A percentile compares a stretch with the other conserved stretches of the same genome.
phyloP scores from a whole-genome alignment of 2,888 invertebrate species.

The Pycnomerus fuliginosus region DNA sequence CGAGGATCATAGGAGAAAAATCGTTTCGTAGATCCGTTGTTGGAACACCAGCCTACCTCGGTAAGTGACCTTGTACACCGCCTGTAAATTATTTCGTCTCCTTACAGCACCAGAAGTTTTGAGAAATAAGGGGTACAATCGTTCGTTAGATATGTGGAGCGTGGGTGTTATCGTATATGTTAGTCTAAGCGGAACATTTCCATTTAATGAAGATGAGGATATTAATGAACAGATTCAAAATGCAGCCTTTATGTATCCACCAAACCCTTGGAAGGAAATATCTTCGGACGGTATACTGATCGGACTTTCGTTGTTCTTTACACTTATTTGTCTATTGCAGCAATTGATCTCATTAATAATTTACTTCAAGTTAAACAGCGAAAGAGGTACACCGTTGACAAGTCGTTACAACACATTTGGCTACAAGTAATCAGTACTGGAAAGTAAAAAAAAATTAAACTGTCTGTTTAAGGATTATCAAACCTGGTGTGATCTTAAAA shows the following conservation, averaged over 20 bases:
- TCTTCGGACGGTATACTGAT: conserved; percentile 74
- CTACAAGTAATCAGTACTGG: conserved; percentile 68
- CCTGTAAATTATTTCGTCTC: too few species aligned
- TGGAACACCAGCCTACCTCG: conserved; percentile 97
- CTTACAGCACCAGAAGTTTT: conserved; percentile 92
- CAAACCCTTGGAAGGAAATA: conserved; percentile 96
- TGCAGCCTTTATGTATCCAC: conserved; percentile 99
- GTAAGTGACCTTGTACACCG: too few species aligned
- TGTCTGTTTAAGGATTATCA: conserved; percentile 68
- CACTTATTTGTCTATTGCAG: conserved; percentile 57
- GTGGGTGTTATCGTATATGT: conserved; percentile 99
- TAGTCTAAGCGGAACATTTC: conserved; percentile 96
- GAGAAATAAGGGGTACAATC: conserved; percentile 97
- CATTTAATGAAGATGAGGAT: conserved; percentile 99
- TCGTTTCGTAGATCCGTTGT: conserved; percentile 97
- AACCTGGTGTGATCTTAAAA: conserved; percentile 92
- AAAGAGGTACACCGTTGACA: conserved; percentile 94
- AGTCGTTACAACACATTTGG: conserved; percentile 93
- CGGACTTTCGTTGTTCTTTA: conserved; percentile 2
- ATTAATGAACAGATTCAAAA: conserved; percentile 99
- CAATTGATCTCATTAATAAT: conserved; percentile 97
- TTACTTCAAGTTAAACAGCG: conserved; percentile 95
- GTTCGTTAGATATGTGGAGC: conserved; percentile 99
- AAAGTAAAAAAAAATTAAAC: conserved; percentile 8
- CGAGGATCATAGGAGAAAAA: conserved; percentile 97